phyloP scores from a whole-genome alignment of 2,797 vertebrate genomes.

The Nasua narica region DNA sequence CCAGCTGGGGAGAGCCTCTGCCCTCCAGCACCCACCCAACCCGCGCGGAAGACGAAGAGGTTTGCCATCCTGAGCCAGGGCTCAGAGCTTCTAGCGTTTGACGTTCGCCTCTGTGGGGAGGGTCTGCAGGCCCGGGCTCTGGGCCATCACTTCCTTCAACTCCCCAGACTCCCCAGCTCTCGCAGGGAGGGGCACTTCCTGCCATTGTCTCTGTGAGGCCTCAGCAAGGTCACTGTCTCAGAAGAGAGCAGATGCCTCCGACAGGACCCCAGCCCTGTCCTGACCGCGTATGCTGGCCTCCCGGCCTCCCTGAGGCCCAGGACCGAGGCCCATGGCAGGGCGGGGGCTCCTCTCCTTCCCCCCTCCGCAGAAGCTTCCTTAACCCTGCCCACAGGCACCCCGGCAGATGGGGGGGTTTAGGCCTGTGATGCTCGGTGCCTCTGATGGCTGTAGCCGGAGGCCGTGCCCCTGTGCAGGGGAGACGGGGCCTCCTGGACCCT shows the following conservation, averaged over 20 bases:
- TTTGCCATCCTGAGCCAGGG: background rate
- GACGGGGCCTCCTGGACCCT: no score
- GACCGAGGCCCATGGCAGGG: background rate
- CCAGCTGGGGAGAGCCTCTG: no score
- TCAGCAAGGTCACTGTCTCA: background rate
- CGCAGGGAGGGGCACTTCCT: slow-evolving; percentile 38
- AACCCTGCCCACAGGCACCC: background rate
- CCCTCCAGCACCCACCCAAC: background rate
- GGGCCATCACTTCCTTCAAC: slow-evolving; percentile 33
- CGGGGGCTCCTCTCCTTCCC: background rate
- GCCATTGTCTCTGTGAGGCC: slow-evolving; percentile 39
- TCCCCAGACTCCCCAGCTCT: background rate
- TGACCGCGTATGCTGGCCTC: rapidly evolving
- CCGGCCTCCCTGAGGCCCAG: background rate
- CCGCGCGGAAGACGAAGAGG: rapidly evolving
- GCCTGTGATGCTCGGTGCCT: slow-evolving; percentile 65
- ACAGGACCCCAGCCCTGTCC: background rate
- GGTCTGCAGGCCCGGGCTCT: background rate
- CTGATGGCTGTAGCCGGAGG: background rate
- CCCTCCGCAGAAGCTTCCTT: background rate
- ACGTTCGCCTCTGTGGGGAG: background rate
- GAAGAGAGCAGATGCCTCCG: background rate
- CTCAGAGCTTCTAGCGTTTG: background rate
- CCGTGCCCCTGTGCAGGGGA: background rate
- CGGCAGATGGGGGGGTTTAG: slow-evolving; percentile 56